Evolutionary conservation across 2,113 vertebrate species (phyloP), one percentile per base, ranked within the genome.

Genomic region (Etheostoma spectabile): DNA sequence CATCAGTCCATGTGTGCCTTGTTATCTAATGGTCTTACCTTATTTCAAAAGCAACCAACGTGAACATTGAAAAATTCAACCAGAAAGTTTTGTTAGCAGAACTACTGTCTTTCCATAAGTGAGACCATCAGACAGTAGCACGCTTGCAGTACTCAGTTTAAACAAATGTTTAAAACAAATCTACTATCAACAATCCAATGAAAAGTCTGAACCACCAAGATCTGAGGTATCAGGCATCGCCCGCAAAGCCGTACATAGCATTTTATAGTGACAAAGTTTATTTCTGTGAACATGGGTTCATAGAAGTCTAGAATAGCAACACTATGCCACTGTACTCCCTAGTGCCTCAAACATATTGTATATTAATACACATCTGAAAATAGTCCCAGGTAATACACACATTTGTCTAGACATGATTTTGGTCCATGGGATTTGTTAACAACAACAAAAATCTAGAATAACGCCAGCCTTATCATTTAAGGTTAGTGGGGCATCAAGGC

Each of bases 1-100:
- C 64, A 74, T 85, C 61, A 69, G 60, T 83, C 76, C 76, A 77
- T 56, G 22, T 65, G 30, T 60, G n/a, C 22, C 24, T 68, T 59
- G 22, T 75, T 53, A 62, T 30, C 24, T 22, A 24, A 70, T n/a
- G 21, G 35, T n/a, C 64, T 16, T 42, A 75, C 10, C 48, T 10
- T 63, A 22, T 66, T 66, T n/a, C 56, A 57, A 19, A 82, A 59
- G 46, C n/a, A 46, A 13, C 60, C 13, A 65, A 38, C 42, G 24
- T 60, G 27, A 61, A 6, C 30, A 80, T 15, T 46, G 6, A 30
- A 27, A 74, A 21, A 13, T 55, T 19, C 30, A 38, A 49, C 33
- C 21, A 74, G 21, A 49, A 48, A 3, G 7, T 60, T 22, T 35
- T 57, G 33, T 68, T 68, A 46, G 30, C 63, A 24, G 8, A 83